These are phyloP conservation scores for Chiridota heheva DNA, from an alignment of 35 echinoderm and acorn worm genomes.

Conservation along the genomic window DNA sequence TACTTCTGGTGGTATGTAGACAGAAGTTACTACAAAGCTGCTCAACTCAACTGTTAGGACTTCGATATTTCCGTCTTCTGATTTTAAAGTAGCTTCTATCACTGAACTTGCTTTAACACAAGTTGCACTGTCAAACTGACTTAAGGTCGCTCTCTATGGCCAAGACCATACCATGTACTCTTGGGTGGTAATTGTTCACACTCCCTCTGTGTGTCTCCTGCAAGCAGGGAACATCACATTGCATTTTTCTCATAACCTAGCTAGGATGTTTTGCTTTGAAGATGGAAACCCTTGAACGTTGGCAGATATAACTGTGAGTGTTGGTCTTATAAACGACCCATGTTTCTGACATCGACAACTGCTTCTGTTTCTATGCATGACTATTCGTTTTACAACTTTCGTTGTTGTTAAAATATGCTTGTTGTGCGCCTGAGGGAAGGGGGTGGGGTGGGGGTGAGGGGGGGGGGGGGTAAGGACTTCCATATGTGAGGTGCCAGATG, in stretches of 20 bases:
- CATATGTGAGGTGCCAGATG: no score
- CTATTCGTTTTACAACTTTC: no score
- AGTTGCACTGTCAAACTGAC: slow-evolving; percentile 39
- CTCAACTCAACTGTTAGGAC: slow-evolving; percentile 37
- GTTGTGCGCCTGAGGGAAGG: no score
- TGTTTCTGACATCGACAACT: no score
- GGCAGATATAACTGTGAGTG: no score
- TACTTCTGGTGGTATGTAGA: slow-evolving; percentile 26
- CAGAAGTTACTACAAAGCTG: slow-evolving; percentile 35
- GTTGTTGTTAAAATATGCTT: no score
- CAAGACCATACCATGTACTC: slow-evolving; percentile 43
- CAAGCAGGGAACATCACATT: slow-evolving; percentile 39
- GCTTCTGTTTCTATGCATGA: no score
- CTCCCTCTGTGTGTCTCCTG: slow-evolving; percentile 67
- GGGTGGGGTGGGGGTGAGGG: no score
- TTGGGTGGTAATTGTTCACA: slow-evolving; percentile 28
- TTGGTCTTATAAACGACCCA: no score
- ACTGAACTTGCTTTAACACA: slow-evolving; percentile 10
- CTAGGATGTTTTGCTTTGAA: slow-evolving; percentile 35
- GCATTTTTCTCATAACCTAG: slow-evolving; percentile 8
- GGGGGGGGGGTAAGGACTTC: no score
- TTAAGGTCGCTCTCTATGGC: slow-evolving; percentile 18
- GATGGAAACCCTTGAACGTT: no score
- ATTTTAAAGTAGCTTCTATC: slow-evolving; percentile 25
- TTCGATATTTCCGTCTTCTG: slow-evolving; percentile 45